Evolutionary conservation across 2,888 invertebrate species (phyloP), one percentile per base, ranked within the genome.

Genomic region (Drosophila falleni): DNA sequence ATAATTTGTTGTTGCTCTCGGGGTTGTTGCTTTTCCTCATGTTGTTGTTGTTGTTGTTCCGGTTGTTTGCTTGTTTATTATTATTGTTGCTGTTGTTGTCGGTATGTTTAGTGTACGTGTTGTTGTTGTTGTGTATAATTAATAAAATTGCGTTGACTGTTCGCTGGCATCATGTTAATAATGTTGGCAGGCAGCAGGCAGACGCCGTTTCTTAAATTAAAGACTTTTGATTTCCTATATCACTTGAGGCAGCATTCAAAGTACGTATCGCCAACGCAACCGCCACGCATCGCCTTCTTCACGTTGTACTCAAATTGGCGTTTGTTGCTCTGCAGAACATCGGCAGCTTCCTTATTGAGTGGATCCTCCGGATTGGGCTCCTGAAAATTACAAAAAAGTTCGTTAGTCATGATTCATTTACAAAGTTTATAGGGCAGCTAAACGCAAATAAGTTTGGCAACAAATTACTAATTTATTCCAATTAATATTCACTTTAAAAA

Each of bases 361-460:
- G 99, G 99, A 94, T 99, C 99, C 93, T 99, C 99, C 2, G 99
- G 98, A 93, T 99, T 99, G 51, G 99, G 99, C 94, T 99, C 99
- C 98, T 98, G 90, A 3, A 46, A 13, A n/a, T 5, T 5, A 0
- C 16, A 39, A 19, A 13, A 29, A 10, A 5, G 0, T 0, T 11
- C 0, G 16, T 46, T 35, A 49, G 11, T 15, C 15, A n/a, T 26
- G 13, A 11, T 41, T 4, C 16, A 15, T 39, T 6, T 3, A 47
- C 6, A 29, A 29, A 6, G 4, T 29, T 6, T 29, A 11, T 44
- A 13, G 13, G 13, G 13, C 29, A 29, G 8, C 29, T 29, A 29
- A 29, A 29, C 5, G 6, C 5, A 6, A 29, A 29, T 29, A 5
- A 29, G 29, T 29, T 29, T 29, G 29, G 6, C 29, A 29, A 29